Base-by-base conservation (phyloP, 2,888 invertebrate species). In the Dasypolia templi region DNA sequence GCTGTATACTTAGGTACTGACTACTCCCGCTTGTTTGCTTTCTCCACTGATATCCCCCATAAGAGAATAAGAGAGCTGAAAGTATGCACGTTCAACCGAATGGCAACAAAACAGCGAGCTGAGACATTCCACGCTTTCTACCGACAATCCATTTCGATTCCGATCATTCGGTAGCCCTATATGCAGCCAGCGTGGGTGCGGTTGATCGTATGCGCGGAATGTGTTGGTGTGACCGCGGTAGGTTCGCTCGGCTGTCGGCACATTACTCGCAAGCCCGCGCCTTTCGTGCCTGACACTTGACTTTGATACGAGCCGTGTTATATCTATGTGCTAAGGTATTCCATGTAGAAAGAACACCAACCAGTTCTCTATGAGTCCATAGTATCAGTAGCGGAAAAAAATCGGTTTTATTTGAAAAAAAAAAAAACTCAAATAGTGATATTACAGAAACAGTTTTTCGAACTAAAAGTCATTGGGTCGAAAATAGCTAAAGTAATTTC, bases 161-260 rank as follows among this genome's bases (percentile, higher is more conserved):
- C 68, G 69, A 81, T 72, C 81, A 84, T 84, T 84, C 72, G 77
- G 70, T 70, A 73, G 75, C 70, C 84, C 84, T 81, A 66, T 63
- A 80, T 59, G 71, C 64, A 53, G 65, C 49, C 53, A 51, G 89
- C 87, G 89, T 89, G 89, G 89, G 89, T 83, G 89, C 81, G 86
- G 87, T 88, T 83, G 87, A 87, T 85, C 85, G 86, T 87, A 87
- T 89, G 90, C 87, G 81, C 78, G 91, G 91, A 91, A 92, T 92
- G 90, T 83, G 85, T 84, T 83, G 75, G 46, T 68, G 73, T 75
- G 77, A 69, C 71, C 77, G 80, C 79, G 83, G 86, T 84, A 77
- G 79, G 78, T 84, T 81, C 84, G 84, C 88, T 88, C 19, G 64
- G 64, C 83, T 83, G 75, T 84, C 88, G 89, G 88, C 90, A 88